Conservation (phyloP, 2,888 invertebrate species). For the Brenthis hecate region DNA sequence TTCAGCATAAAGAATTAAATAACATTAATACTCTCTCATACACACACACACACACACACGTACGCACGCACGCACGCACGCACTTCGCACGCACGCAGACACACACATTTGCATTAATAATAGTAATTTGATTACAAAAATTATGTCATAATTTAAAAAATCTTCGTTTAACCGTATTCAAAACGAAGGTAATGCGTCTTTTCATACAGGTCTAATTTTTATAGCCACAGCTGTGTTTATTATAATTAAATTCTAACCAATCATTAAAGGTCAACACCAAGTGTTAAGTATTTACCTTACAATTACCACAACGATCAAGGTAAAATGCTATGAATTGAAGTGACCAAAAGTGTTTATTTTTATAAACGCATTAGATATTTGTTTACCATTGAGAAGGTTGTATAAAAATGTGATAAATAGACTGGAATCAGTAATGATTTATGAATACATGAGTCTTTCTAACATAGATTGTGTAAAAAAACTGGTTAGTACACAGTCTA, state of each 20-base stretch:
- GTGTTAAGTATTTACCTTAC: slow-evolving; percentile 63
- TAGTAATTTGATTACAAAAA: no score
- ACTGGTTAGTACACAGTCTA: background rate
- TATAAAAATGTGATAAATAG: slow-evolving; percentile 20
- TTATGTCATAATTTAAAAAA: no score
- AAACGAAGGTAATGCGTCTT: background rate
- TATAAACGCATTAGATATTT: slow-evolving; percentile 33
- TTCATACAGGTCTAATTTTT: slow-evolving; percentile 9
- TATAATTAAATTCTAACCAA: slow-evolving; percentile 54
- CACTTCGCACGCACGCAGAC: no score
- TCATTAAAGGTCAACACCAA: slow-evolving; percentile 66
- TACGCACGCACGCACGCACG: no score
- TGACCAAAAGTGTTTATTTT: slow-evolving; percentile 36
- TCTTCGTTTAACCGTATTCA: background rate
- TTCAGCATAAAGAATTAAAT: no score
- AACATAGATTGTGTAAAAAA: background rate
- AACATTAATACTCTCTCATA: no score
- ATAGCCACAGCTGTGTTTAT: slow-evolving; percentile 5
- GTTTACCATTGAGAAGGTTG: slow-evolving; percentile 36
- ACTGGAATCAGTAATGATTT: slow-evolving; percentile 7
- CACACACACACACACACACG: no score
- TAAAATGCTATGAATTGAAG: slow-evolving; percentile 45
- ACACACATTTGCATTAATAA: no score
- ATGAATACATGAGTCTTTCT: background rate
- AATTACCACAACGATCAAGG: slow-evolving; percentile 68